Conservation (phyloP, 2,113 vertebrate genomes). For the Prinia subflava region DNA sequence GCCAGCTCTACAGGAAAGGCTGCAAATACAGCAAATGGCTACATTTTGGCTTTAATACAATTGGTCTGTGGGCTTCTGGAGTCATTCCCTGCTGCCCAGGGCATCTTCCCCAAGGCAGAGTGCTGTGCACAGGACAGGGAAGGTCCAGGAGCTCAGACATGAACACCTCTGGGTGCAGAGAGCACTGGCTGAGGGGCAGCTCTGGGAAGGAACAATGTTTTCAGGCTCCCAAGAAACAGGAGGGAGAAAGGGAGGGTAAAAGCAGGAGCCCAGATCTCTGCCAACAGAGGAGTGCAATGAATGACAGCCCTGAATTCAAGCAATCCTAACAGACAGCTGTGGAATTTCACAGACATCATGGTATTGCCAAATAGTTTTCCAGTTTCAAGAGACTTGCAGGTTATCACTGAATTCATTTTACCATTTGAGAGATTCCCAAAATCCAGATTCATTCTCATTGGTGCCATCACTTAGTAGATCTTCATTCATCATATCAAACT, state of each 20-base stretch:
- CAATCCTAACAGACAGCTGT: neutral
- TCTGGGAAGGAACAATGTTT: neutral
- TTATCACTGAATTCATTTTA: constrained; percentile 36
- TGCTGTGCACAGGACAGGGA: neutral
- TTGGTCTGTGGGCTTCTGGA: neutral
- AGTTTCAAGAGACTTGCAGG: neutral
- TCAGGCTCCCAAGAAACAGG: neutral
- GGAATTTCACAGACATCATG: neutral
- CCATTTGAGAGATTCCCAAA: constrained; percentile 96
- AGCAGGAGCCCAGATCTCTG: neutral
- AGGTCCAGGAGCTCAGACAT: neutral
- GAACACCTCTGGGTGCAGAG: neutral
- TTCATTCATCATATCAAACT: constrained; percentile 91
- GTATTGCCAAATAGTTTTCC: neutral
- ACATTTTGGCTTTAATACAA: neutral
- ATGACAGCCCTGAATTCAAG: neutral
- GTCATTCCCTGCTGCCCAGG: neutral
- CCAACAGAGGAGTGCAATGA: neutral
- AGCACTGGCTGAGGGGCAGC: neutral
- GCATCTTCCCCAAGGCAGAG: neutral
- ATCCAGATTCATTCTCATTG: constrained; percentile 87
- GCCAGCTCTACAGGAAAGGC: neutral
- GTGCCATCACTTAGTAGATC: constrained; percentile 90
- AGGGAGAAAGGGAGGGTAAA: neutral
- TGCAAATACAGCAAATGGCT: neutral